These are phyloP conservation scores for Thamnophis sirtalis DNA, from an alignment of 2,113 vertebrate species.

Conservation along the genomic window DNA sequence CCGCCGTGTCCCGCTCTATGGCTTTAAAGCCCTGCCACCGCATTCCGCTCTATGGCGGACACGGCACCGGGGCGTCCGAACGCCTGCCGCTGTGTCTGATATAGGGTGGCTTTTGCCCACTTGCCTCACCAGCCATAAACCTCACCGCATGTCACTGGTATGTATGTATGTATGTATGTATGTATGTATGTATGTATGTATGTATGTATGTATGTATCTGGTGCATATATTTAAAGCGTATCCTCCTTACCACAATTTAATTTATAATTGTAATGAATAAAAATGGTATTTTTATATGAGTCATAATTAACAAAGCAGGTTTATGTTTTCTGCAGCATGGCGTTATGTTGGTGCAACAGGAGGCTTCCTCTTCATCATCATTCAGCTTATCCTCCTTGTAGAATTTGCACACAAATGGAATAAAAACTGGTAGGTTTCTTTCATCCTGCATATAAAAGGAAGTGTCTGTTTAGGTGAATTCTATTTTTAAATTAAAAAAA, in stretches of 20 bases:
- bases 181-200: too few species aligned
- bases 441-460: background rate
- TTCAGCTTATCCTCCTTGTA: conserved; percentile 91
- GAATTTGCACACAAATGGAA: conserved; percentile 98
- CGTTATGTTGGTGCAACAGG: conserved; percentile 84
- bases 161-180: too few species aligned
- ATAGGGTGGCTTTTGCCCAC: too few species aligned
- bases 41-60: too few species aligned
- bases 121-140: too few species aligned
- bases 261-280: background rate
- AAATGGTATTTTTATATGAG: fast-evolving
- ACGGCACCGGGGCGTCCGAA: too few species aligned
- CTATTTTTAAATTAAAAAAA: background rate
- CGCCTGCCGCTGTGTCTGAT: too few species aligned
- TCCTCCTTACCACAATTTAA: background rate
- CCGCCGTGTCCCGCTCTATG: too few species aligned
- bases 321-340: conserved; percentile 79
- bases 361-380: conserved; percentile 83
- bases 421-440: conserved; percentile 89
- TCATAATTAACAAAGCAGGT: conserved; percentile 36
- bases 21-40: too few species aligned
- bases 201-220: too few species aligned
- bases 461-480: background rate
- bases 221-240: background rate
- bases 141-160: too few species aligned